A percentile compares a stretch with the other conserved stretches of the same genome.
phyloP scores from a whole-genome alignment of 1,140 invertebrate genomes.

The Metaphire vulgaris region DNA sequence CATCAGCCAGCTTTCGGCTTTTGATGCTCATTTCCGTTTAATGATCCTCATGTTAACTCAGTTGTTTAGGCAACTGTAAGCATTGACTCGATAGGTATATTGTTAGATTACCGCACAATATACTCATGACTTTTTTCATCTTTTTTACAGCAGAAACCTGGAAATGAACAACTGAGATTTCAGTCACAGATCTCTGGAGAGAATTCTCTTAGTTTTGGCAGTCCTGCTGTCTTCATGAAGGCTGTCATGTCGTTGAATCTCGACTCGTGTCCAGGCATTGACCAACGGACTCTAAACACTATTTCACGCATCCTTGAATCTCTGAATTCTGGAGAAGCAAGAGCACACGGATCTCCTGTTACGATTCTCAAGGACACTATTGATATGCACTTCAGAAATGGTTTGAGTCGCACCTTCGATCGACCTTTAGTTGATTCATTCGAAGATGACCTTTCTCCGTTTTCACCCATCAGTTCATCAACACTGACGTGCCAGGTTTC shows the following conservation, averaged over 20 bases:
- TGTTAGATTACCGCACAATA: no score
- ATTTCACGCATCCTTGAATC: slow-evolving; percentile 35
- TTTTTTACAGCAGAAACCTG: not conserved
- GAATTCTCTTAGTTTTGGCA: no score
- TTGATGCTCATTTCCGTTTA: no score
- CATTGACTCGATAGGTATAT: no score
- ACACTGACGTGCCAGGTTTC: not conserved
- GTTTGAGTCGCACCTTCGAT: not conserved
- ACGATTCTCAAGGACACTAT: slow-evolving; percentile 48
- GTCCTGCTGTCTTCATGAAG: not conserved
- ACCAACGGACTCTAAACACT: slow-evolving; percentile 9
- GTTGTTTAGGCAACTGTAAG: no score
- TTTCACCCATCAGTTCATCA: not conserved
- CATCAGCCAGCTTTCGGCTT: no score
- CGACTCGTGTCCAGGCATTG: not conserved
- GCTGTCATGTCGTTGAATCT: not conserved
- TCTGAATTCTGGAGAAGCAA: slow-evolving; percentile 30
- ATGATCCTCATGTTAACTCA: no score
- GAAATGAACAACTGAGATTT: not conserved
- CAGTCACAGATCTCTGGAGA: not conserved
- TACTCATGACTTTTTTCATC: not conserved
- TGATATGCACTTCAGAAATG: slow-evolving; percentile 31
- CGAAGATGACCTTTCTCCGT: not conserved
- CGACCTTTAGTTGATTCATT: not conserved
- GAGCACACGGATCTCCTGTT: slow-evolving; percentile 43